Conservation (phyloP, 1,140 invertebrate genomes). For the Drosophila bipectinata region DNA sequence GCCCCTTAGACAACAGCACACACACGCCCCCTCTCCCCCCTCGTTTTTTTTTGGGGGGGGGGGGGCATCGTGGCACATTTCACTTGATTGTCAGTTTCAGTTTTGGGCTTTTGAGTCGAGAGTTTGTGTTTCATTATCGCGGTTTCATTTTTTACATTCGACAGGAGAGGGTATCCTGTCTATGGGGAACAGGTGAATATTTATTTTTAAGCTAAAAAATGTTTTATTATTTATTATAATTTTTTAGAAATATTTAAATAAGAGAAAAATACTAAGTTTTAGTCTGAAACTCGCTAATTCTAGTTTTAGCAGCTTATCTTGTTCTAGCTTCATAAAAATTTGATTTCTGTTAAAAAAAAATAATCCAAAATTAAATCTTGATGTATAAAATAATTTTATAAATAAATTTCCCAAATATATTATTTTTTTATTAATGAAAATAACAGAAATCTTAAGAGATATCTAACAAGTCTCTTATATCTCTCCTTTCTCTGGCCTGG, state of each 20-base stretch:
- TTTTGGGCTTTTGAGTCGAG: slow-evolving; percentile 39
- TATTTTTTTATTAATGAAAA: no score
- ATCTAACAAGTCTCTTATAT: not conserved
- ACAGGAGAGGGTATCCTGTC: slow-evolving; percentile 1
- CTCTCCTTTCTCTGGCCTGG: not conserved
- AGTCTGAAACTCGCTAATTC: no score
- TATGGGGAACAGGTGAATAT: not conserved
- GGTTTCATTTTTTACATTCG: not conserved
- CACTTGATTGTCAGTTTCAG: slow-evolving; percentile 52
- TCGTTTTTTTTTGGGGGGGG: not conserved
- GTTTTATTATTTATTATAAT: no score
- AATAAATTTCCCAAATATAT: no score
- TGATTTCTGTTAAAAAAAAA: no score
- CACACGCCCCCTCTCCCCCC: not conserved
- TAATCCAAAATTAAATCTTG: no score
- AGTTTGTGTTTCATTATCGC: slow-evolving; percentile 51
- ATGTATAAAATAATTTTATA: no score
- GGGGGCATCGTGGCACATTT: slow-evolving; percentile 29
- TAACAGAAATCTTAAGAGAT: no score
- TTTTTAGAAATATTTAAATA: not conserved
- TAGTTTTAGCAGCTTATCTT: no score
- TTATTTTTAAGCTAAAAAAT: not conserved
- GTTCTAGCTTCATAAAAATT: no score
- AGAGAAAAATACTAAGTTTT: not conserved
- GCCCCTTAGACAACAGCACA: not conserved